Percentiles rank a stretch among this genome's conserved stretches.
Evolutionary conservation across 2,113 vertebrate genomes (phyloP).

Genomic region (Corythornis madagascariensis): DNA sequence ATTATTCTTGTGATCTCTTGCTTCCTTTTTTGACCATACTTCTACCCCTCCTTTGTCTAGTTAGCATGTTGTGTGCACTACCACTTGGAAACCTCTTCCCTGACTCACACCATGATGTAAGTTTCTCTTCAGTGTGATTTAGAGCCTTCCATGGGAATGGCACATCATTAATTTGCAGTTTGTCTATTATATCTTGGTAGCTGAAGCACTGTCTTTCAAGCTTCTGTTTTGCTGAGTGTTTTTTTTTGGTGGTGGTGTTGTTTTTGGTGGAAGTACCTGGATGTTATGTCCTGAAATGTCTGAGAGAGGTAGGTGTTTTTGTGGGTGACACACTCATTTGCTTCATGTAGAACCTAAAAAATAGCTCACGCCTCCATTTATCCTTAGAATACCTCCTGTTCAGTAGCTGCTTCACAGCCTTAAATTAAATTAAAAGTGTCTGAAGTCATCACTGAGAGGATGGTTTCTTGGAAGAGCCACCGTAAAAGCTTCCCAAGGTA

Average conservation of each 20-base stretch:
- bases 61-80: background rate
- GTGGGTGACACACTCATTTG: background rate
- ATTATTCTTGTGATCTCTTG: background rate
- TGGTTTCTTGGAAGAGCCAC: background rate
- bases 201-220: background rate
- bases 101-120: accelerated
- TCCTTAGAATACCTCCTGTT: background rate
- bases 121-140: background rate
- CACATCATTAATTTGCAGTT: background rate
- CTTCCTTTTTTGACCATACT: background rate
- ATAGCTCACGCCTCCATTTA: background rate
- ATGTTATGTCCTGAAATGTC: background rate
- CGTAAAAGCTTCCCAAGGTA: background rate
- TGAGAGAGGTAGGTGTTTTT: background rate
- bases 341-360: background rate
- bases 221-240: background rate
- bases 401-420: background rate
- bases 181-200: background rate
- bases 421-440: background rate
- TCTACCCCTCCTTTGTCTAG: background rate
- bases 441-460: accelerated
- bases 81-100: background rate
- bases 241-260: background rate
- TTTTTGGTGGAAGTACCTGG: background rate
- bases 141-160: background rate